Evolutionary conservation across 1,140 invertebrate species (phyloP).

Genomic region (Zaprionus ghesquierei): DNA sequence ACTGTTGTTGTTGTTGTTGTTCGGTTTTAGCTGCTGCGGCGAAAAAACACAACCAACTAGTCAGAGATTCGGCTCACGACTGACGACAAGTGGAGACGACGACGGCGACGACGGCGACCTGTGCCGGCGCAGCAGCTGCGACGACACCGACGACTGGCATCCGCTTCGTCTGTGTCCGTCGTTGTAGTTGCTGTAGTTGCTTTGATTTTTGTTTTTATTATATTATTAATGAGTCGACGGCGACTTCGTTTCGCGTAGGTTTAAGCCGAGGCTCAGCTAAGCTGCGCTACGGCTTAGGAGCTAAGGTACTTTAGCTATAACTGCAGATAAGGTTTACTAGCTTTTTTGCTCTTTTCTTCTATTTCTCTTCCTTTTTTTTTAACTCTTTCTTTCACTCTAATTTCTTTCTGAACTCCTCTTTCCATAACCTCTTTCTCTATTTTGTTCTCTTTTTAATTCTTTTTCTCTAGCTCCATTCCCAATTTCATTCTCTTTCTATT

Average conservation of each 20-base stretch:
- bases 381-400: too few relatives aligned
- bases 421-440: too few relatives aligned
- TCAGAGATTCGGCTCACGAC: conserved; percentile 64
- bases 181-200: conserved; percentile 28
- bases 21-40: neutral
- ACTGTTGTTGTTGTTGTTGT: neutral
- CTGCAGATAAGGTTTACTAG: too few relatives aligned
- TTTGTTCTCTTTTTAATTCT: too few relatives aligned
- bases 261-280: conserved; percentile 11
- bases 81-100: conserved; percentile 31
- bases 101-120: conserved; percentile 11
- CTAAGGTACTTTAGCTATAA: conserved; percentile 1
- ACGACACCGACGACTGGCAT: conserved; percentile 16
- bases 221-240: conserved; percentile 65
- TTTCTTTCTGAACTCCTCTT: too few relatives aligned
- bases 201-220: conserved; percentile 22
- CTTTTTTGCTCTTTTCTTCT: neutral
- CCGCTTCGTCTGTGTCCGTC: too few relatives aligned
- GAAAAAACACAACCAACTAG: conserved; percentile 50
- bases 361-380: neutral
- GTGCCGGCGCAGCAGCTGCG: conserved; percentile 24
- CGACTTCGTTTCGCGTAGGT: conserved; percentile 38
- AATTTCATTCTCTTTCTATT: too few relatives aligned
- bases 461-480: too few relatives aligned
- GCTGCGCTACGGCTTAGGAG: conserved; percentile 31